These are phyloP conservation scores for Acleris emargana DNA, from an alignment of 2,888 invertebrate genomes.

Conservation along the genomic window DNA sequence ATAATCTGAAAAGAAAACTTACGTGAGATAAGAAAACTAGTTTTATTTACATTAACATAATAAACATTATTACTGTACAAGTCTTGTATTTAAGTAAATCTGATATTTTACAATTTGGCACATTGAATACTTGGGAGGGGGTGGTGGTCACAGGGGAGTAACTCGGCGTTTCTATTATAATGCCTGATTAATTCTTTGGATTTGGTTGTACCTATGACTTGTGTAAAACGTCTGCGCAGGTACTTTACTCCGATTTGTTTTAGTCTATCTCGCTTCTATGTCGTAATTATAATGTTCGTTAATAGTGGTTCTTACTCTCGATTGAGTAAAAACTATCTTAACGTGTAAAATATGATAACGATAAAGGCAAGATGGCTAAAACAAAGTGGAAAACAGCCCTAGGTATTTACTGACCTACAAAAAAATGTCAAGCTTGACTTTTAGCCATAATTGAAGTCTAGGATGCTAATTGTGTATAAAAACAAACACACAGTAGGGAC, in stretches of 20 bases:
- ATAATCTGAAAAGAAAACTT: constrained; percentile 9
- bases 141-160: constrained; percentile 38
- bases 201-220: constrained; percentile 36
- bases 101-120: constrained; percentile 71
- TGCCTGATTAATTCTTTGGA: constrained; percentile 63
- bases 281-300: no score
- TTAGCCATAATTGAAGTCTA: constrained; percentile 9
- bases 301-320: no score
- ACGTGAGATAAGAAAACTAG: constrained; percentile 33
- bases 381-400: constrained; percentile 9
- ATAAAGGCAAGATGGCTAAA: no score
- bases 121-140: constrained; percentile 52
- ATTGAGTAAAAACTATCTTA: no score
- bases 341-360: no score
- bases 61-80: constrained; percentile 41
- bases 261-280: no score
- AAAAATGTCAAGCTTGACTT: constrained; percentile 37
- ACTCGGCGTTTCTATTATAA: constrained; percentile 40
- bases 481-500: constrained; percentile 12
- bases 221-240: constrained; percentile 41
- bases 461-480: not conserved
- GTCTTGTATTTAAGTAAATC: constrained; percentile 48
- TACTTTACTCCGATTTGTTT: constrained; percentile 37
- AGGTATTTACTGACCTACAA: constrained; percentile 48
- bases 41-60: constrained; percentile 39